These are phyloP conservation scores for Prunella fulvescens DNA, from an alignment of 2,113 vertebrate genomes.

Conservation along the genomic window DNA sequence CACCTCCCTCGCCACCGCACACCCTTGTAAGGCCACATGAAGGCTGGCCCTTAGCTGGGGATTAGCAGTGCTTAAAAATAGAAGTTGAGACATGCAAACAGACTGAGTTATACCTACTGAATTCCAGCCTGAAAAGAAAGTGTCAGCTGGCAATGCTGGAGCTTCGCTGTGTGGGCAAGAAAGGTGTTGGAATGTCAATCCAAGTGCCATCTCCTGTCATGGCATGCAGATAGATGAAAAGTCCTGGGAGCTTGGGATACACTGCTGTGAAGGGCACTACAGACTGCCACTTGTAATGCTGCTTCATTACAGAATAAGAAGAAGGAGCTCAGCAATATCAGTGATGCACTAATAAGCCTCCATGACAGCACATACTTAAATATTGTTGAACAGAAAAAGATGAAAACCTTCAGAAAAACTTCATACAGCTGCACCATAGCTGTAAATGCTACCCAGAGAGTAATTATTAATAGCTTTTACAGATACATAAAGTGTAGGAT, in stretches of 20 bases:
- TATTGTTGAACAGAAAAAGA: not conserved
- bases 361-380: not conserved
- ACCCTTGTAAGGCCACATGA: slow-evolving; percentile 50
- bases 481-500: not conserved
- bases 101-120: slow-evolving; percentile 11
- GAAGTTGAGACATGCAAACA: slow-evolving; percentile 3
- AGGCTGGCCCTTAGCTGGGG: not conserved
- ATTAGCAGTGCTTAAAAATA: slow-evolving; percentile 53
- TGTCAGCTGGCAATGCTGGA: slow-evolving; percentile 59
- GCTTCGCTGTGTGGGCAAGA: slow-evolving; percentile 32
- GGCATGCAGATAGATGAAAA: not conserved
- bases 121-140: slow-evolving; percentile 38
- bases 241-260: not conserved
- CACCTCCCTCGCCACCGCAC: accelerated
- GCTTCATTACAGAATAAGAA: not conserved
- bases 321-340: not conserved
- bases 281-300: not conserved
- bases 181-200: slow-evolving; percentile 55
- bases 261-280: slow-evolving; percentile 17
- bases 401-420: not conserved
- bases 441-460: not conserved
- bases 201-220: not conserved
- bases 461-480: not conserved
- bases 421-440: not conserved
- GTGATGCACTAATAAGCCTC: not conserved